phyloP scores from a whole-genome alignment of 2,797 vertebrate genomes.

The Dermochelys coriacea region DNA sequence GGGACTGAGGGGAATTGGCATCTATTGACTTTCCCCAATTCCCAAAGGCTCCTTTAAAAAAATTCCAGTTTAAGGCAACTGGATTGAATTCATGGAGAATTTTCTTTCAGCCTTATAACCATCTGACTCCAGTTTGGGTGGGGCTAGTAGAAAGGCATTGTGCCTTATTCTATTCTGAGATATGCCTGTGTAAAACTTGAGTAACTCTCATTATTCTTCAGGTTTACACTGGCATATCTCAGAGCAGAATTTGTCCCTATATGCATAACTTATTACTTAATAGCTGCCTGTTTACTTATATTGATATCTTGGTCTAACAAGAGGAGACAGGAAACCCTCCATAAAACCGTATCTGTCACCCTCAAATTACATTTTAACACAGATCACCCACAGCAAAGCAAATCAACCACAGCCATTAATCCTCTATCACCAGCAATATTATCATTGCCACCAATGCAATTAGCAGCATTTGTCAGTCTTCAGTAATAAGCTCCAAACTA shows the following conservation, averaged over 20 bases:
- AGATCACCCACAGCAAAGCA: constrained; percentile 23
- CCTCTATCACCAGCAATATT: constrained; percentile 36
- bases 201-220: not conserved
- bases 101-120: not conserved
- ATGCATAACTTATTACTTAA: not conserved
- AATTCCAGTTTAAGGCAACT: rapidly evolving
- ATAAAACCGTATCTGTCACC: constrained; percentile 20
- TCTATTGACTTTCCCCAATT: not conserved
- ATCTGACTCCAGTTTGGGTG: not conserved
- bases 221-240: not conserved
- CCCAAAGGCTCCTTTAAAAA: not conserved
- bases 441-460: constrained; percentile 45
- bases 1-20: not conserved
- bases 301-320: not conserved
- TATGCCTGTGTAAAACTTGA: not conserved
- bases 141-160: not conserved
- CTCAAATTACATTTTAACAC: not conserved
- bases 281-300: rapidly evolving
- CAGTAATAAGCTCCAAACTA: constrained; percentile 35
- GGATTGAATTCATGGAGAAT: not conserved
- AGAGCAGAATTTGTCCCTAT: rapidly evolving
- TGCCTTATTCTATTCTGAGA: not conserved
- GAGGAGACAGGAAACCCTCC: not conserved
- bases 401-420: not conserved
- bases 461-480: constrained; percentile 49